A percentile compares a stretch with the other conserved stretches of the same genome.
Conservation (phyloP, 2,797 vertebrate species). For the Acrocephalus scirpaceus region DNA sequence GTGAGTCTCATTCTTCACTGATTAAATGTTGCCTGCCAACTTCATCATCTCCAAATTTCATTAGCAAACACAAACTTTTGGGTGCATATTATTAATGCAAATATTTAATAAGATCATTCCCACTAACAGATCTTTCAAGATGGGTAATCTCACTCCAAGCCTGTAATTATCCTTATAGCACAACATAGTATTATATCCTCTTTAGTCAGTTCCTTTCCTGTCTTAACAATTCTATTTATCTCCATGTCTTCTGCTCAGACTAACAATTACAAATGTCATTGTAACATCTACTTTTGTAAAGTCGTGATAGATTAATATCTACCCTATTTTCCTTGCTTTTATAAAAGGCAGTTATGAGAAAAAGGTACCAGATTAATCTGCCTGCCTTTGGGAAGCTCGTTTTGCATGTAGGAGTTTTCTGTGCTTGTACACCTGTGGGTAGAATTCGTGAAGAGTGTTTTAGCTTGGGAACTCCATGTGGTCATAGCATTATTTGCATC, state of each 20-base stretch:
- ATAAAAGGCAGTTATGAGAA: background rate
- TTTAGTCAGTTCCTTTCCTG: conserved; percentile 33
- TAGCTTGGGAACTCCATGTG: background rate
- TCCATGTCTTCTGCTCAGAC: conserved; percentile 21
- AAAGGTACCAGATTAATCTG: background rate
- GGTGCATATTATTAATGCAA: conserved; percentile 28
- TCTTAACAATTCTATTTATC: conserved; percentile 52
- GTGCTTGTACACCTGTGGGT: background rate
- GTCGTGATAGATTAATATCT: conserved; percentile 39
- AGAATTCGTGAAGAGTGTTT: background rate
- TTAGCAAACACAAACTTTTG: conserved; percentile 21
- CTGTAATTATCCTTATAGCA: conserved; percentile 44
- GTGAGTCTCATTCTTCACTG: background rate
- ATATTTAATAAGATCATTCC: conserved; percentile 45
- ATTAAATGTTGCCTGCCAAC: background rate
- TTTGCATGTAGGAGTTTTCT: background rate
- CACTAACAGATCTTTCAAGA: conserved; percentile 16
- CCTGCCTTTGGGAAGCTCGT: background rate
- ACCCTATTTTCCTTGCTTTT: background rate
- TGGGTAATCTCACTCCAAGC: conserved; percentile 19
- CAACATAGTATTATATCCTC: conserved; percentile 28
- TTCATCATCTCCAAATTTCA: conserved; percentile 17
- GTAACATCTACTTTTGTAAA: conserved; percentile 48
- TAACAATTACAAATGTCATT: conserved; percentile 44
- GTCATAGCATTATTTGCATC: background rate